A percentile compares a stretch with the other conserved stretches of the same genome.
These are phyloP conservation scores for Vulpes lagopus DNA, from an alignment of 2,113 vertebrate genomes.

Conservation along the genomic window DNA sequence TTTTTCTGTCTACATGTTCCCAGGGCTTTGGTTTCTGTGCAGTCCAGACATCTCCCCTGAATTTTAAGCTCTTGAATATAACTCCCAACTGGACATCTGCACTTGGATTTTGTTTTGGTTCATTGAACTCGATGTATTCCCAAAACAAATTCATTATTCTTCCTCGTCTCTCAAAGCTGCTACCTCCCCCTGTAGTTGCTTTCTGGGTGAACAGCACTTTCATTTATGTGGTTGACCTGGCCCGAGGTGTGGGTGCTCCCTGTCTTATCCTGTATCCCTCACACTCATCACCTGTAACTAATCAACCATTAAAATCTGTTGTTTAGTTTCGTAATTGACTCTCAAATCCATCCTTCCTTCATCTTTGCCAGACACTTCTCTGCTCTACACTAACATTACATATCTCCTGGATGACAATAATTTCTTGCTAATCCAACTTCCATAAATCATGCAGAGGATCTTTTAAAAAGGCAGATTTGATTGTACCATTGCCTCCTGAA, in stretches of 20 bases:
- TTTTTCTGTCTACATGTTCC: neutral
- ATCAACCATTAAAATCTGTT: neutral
- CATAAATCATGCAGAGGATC: neutral
- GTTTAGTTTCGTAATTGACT: neutral
- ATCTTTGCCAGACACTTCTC: conserved; percentile 36
- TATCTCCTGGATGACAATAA: neutral
- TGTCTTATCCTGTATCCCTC: neutral
- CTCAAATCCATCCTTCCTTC: neutral
- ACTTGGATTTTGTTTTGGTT: conserved; percentile 27
- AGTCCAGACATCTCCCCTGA: neutral
- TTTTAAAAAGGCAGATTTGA: conserved; percentile 45
- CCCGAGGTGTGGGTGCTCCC: neutral
- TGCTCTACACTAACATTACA: neutral
- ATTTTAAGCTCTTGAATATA: conserved; percentile 20
- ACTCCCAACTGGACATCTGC: neutral
- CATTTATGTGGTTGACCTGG: neutral
- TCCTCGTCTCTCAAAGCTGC: neutral
- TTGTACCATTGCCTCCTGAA: neutral
- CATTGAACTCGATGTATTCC: neutral
- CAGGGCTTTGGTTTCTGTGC: neutral
- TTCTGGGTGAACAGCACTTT: neutral
- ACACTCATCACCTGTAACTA: neutral
- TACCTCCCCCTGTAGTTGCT: neutral
- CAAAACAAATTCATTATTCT: conserved; percentile 31
- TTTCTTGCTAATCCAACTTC: conserved; percentile 44